Percentiles rank a stretch among this genome's conserved stretches.
Evolutionary conservation across 2,888 invertebrate genomes (phyloP).

Genomic region (Heliconius charithonia): DNA sequence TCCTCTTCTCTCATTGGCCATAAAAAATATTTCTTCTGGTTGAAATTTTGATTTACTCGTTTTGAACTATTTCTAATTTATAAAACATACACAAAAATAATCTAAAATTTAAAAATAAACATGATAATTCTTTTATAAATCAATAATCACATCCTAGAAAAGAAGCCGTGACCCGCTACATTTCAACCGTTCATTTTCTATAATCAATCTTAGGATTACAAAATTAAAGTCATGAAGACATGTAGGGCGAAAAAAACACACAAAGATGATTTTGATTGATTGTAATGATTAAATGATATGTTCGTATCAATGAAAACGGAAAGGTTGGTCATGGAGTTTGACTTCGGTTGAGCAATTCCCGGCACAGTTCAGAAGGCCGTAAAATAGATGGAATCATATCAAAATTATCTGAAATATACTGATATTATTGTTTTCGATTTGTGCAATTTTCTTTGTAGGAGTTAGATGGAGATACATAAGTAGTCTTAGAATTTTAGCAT

Average conservation of each 20-base stretch:
- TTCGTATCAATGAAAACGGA: constrained; percentile 39
- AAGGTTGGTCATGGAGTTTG: constrained; percentile 58
- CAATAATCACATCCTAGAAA: constrained; percentile 5
- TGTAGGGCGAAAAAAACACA: constrained; percentile 38
- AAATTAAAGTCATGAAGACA: constrained; percentile 28
- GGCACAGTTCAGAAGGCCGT: constrained; percentile 51
- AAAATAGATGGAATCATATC: constrained; percentile 55
- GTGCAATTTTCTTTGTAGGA: not conserved
- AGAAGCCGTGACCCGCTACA: constrained; percentile 29
- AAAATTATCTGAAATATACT: constrained; percentile 43
- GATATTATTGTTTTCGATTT: constrained; percentile 17
- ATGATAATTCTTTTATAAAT: not conserved
- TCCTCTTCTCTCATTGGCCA: not conserved
- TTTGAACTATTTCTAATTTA: not conserved
- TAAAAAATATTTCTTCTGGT: not conserved
- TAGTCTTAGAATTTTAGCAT: too few relatives aligned
- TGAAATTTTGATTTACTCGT: too few relatives aligned
- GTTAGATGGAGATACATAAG: too few relatives aligned
- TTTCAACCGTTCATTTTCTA: constrained; percentile 22
- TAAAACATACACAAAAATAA: not conserved
- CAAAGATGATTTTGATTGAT: constrained; percentile 47
- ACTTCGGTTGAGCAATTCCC: constrained; percentile 34
- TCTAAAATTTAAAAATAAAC: not conserved
- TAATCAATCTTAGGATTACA: constrained; percentile 33
- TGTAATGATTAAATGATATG: constrained; percentile 46